Percentiles rank a stretch among this genome's conserved stretches.
These are phyloP conservation scores for Hemitrygon akajei DNA, from an alignment of 2,797 vertebrate genomes.

Conservation along the genomic window DNA sequence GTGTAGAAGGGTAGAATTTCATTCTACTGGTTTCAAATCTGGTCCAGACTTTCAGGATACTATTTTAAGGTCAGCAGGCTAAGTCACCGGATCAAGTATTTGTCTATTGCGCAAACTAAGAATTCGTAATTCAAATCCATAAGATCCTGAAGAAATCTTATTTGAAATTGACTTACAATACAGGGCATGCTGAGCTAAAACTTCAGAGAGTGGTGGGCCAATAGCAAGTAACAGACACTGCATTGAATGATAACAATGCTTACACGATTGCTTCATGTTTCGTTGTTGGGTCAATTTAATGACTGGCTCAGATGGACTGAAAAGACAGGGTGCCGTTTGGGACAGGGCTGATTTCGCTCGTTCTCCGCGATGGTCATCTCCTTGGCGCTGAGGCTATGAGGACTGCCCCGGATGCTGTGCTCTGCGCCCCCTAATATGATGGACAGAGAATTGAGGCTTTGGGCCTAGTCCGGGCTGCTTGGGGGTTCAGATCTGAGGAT, in stretches of 20 bases:
- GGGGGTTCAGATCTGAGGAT: too few relatives aligned
- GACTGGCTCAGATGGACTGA: too few relatives aligned
- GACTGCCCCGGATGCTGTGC: too few relatives aligned
- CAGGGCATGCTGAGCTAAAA: background rate
- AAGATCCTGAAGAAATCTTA: background rate
- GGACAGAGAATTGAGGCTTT: too few relatives aligned
- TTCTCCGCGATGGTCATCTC: too few relatives aligned
- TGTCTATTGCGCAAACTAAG: background rate
- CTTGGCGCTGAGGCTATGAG: too few relatives aligned
- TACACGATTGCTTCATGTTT: background rate
- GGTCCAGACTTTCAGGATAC: background rate
- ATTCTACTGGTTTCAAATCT: background rate
- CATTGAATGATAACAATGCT: background rate
- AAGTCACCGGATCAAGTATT: background rate
- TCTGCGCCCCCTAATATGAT: too few relatives aligned
- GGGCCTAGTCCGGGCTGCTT: too few relatives aligned
- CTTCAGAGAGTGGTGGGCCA: background rate
- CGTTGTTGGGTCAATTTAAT: too few relatives aligned
- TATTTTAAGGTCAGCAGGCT: background rate
- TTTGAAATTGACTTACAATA: background rate
- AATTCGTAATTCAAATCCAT: background rate
- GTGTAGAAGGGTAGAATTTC: background rate
- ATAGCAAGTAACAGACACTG: background rate
- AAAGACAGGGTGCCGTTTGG: too few relatives aligned
- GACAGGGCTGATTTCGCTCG: too few relatives aligned